Evolutionary conservation across 2,888 invertebrate species (phyloP).

Genomic region (Oasisia sp.): DNA sequence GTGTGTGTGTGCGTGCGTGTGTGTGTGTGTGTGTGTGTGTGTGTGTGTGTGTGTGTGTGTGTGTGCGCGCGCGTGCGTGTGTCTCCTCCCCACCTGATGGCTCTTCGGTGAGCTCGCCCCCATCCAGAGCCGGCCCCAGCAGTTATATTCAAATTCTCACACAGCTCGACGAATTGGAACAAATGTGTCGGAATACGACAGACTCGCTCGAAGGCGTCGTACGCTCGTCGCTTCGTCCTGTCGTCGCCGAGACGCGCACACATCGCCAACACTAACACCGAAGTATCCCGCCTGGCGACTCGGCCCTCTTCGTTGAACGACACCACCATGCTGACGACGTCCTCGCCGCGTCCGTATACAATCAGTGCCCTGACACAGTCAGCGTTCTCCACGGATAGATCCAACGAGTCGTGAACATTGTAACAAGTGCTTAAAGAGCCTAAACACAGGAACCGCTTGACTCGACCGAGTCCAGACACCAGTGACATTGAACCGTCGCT

Average conservation of each 20-base stretch:
- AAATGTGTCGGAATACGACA: conserved; percentile 75
- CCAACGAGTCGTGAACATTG: conserved; percentile 42
- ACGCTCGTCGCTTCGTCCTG: conserved; percentile 69
- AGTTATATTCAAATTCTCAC: conserved; percentile 66
- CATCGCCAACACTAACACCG: conserved; percentile 76
- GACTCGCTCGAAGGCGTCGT: conserved; percentile 70
- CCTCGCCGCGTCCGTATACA: conserved; percentile 52
- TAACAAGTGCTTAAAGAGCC: conserved; percentile 62
- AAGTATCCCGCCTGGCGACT: conserved; percentile 64
- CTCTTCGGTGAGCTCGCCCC: conserved; percentile 75
- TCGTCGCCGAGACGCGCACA: conserved; percentile 68
- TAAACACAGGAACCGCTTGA: conserved; percentile 63
- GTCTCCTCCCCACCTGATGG: conserved; percentile 65
- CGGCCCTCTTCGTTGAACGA: conserved; percentile 59
- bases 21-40: too few species aligned
- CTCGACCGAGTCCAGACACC: conserved; percentile 57
- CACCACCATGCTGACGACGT: conserved; percentile 57
- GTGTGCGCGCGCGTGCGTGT: too few species aligned
- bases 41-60: too few species aligned
- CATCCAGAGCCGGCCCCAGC: conserved; percentile 64
- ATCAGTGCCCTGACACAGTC: conserved; percentile 57
- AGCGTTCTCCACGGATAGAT: conserved; percentile 57
- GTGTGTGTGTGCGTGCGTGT: too few species aligned
- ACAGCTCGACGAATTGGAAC: conserved; percentile 74
- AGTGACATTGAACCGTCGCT: conserved; percentile 50